phyloP scores from a whole-genome alignment of 2,888 invertebrate species.

The Itoplectis maculator region DNA sequence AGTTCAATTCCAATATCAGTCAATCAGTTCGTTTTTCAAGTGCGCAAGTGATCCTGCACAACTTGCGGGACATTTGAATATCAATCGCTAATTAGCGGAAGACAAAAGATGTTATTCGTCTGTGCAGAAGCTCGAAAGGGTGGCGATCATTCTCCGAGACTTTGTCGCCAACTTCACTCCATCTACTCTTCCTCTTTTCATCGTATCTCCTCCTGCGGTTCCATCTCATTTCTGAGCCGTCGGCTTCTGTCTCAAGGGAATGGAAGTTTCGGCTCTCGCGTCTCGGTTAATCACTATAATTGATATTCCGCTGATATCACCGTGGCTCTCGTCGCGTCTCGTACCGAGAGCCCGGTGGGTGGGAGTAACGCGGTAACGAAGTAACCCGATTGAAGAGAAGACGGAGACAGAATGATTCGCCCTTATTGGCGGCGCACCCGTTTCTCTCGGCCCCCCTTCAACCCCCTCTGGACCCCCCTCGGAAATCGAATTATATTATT shows the following conservation, averaged over 20 bases:
- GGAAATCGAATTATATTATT: conserved; percentile 83
- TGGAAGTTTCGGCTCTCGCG: conserved; percentile 69
- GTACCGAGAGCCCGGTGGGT: conserved; percentile 38
- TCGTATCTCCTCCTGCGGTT: conserved; percentile 58
- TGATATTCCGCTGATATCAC: conserved; percentile 85
- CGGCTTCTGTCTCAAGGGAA: conserved; percentile 53
- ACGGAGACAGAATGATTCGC: conserved; percentile 79
- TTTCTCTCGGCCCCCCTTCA: conserved; percentile 67
- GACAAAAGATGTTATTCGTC: conserved; percentile 82
- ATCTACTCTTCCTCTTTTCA: conserved; percentile 50
- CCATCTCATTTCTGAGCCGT: conserved; percentile 64
- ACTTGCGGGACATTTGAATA: conserved; percentile 76
- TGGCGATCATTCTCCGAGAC: conserved; percentile 53
- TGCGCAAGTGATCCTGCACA: conserved; percentile 6
- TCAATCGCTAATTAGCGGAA: conserved; percentile 77
- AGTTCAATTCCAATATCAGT: conserved; percentile 53
- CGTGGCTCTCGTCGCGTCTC: conserved; percentile 71
- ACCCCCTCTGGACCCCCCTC: conserved; percentile 55
- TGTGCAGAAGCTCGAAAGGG: conserved; percentile 24
- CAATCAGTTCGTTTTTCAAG: conserved; percentile 37
- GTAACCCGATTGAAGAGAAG: conserved; percentile 82
- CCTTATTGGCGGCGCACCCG: conserved; percentile 80
- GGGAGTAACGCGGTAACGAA: conserved; percentile 77
- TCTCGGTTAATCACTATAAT: conserved; percentile 85
- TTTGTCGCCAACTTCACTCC: conserved; percentile 54